Conservation (phyloP, 1,140 invertebrate species). For the Aphaenogaster floridana region DNA sequence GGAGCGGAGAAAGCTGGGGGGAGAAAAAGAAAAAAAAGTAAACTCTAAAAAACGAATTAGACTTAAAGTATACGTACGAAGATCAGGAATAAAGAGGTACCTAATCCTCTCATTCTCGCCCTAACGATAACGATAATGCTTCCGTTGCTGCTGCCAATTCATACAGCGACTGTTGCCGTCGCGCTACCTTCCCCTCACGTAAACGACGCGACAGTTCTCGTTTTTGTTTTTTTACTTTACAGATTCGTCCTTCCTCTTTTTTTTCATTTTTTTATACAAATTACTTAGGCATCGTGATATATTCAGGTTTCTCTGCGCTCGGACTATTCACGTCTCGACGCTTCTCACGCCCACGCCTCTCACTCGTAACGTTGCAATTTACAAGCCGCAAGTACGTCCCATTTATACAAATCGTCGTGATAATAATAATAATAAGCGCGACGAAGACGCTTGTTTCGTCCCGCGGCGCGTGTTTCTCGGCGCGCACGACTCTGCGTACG, state of each 20-base stretch:
- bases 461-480: conserved; percentile 12
- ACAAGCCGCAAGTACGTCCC: conserved; percentile 65
- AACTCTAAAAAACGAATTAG: conserved; percentile 60
- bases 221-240: conserved; percentile 70
- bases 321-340: conserved; percentile 54
- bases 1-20: conserved; percentile 49
- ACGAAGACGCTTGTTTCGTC: conserved; percentile 11
- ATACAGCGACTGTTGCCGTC: conserved; percentile 32
- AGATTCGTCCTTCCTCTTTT: conserved; percentile 65
- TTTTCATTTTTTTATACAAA: conserved; percentile 74
- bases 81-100: conserved; percentile 67
- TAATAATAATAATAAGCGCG: conserved; percentile 41
- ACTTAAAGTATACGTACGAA: conserved; percentile 54
- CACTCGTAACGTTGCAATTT: conserved; percentile 62
- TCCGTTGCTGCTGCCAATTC: conserved; percentile 45
- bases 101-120: conserved; percentile 55
- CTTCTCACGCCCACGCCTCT: conserved; percentile 47
- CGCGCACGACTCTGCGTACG: conserved; percentile 67
- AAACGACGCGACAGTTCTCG: conserved; percentile 55
- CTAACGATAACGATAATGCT: conserved; percentile 59
- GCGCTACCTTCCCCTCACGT: conserved; percentile 22
- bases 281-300: conserved; percentile 77
- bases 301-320: conserved; percentile 68
- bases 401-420: conserved; percentile 72
- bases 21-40: conserved; percentile 48